phyloP scores from a whole-genome alignment of 2,888 invertebrate genomes.

The Hymenopus coronatus region DNA sequence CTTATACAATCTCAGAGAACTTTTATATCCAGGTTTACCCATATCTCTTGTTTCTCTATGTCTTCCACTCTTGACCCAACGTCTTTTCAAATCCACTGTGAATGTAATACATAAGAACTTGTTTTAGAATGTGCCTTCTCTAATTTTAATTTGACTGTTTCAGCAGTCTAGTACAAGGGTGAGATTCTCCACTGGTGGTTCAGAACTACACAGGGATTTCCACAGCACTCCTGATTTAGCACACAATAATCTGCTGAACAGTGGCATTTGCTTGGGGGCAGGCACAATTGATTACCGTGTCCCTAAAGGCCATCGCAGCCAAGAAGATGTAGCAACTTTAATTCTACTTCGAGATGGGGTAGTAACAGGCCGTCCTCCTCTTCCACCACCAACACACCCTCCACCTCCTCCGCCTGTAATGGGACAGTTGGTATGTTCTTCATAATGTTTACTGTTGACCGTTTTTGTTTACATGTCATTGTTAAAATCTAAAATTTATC shows the following conservation, averaged over 20 bases:
- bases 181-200: constrained; percentile 49
- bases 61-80: too few species aligned
- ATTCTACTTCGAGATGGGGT: constrained; percentile 35
- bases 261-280: background rate
- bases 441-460: too few species aligned
- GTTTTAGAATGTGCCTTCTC: background rate
- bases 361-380: constrained; percentile 47
- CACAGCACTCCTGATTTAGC: constrained; percentile 79
- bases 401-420: constrained; percentile 70
- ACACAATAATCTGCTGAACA: background rate
- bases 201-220: constrained; percentile 74
- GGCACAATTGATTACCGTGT: constrained; percentile 15
- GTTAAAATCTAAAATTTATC: too few species aligned
- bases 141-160: constrained; percentile 27
- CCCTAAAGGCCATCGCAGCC: constrained; percentile 61
- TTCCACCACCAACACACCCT: constrained; percentile 77
- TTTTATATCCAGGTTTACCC: too few species aligned
- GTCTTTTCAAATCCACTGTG: too few species aligned
- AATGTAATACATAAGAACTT: background rate
- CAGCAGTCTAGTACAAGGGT: constrained; percentile 53
- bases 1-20: too few species aligned
- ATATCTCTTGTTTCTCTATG: too few species aligned
- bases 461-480: too few species aligned
- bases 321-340: constrained; percentile 62
- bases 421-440: constrained; percentile 66